Conservation (phyloP, 1,140 invertebrate genomes). For the Tribolium castaneum region DNA sequence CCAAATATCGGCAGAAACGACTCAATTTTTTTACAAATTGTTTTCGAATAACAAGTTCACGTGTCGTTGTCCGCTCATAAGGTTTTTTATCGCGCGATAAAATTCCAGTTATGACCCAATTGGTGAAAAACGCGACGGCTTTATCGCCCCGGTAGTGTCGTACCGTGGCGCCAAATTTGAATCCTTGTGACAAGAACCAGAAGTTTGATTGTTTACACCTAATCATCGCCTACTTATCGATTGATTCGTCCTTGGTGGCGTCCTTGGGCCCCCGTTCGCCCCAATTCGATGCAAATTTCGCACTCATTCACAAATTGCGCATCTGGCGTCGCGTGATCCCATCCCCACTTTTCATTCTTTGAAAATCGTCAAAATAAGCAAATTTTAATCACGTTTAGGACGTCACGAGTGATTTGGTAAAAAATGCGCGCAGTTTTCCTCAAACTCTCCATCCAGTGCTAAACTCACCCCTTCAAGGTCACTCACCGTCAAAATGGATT, state of each 20-base stretch:
- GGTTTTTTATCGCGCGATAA: too few species aligned
- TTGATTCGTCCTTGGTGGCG: not conserved
- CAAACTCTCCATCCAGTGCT: not conserved
- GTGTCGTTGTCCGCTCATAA: too few species aligned
- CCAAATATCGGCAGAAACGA: too few species aligned
- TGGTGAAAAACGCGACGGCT: too few species aligned
- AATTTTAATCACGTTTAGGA: constrained; percentile 30
- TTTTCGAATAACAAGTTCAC: too few species aligned
- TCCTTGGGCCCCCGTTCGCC: not conserved
- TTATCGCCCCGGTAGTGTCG: too few species aligned
- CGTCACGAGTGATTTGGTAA: constrained; percentile 10
- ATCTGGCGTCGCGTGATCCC: not conserved
- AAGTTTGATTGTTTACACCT: not conserved
- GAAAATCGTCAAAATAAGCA: constrained; percentile 13
- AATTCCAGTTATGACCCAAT: too few species aligned
- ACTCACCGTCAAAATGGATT: not conserved
- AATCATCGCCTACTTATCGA: not conserved
- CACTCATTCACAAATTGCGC: not conserved
- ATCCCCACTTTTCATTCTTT: not conserved
- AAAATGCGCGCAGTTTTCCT: constrained; percentile 23
- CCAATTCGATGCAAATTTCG: not conserved
- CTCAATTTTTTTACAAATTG: too few species aligned
- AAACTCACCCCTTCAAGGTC: not conserved
- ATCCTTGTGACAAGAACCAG: too few species aligned
- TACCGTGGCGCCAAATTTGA: too few species aligned